Base-by-base conservation (phyloP, 37 sponge, comb jelly and placozoan genomes). In the Beroe forskalii region DNA sequence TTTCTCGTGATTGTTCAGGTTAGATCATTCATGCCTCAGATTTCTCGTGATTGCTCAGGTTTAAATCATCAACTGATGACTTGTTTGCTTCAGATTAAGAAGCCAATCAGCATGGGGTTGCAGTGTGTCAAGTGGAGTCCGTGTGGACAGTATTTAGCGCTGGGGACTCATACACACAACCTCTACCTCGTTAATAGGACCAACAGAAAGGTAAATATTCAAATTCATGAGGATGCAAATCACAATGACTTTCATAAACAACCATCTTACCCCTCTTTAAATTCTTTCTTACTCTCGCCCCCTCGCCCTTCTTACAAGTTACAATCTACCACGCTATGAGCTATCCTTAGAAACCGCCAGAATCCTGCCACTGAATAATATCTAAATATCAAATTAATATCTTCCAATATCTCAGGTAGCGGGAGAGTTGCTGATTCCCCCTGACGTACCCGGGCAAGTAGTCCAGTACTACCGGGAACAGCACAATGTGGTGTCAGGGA, bases 181-280 rank as follows among this genome's bases (percentile, higher is more conserved):
- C 55, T 44, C 55, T 80, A 43, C 30, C 86, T 80, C 22, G 40
- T 80, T 3, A 80, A 80, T 25, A 80, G 55, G 30, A 30, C 86
- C 28, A 80, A 80, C 27, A 44, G 86, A 80, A 80, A 80, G 86
- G 86, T 80, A 4, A 72, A 36, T n/a, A n/a, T n/a, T n/a, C n/a
- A n/a, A n/a, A n/a, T n/a, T n/a, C n/a, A n/a, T n/a, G n/a, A n/a
- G n/a, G n/a, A n/a, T n/a, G n/a, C n/a, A n/a, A n/a, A n/a, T n/a
- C n/a, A n/a, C n/a, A n/a, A n/a, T n/a, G n/a, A n/a, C n/a, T n/a
- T n/a, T n/a, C n/a, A n/a, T n/a, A n/a, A n/a, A n/a, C n/a, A n/a
- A n/a, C n/a, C n/a, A n/a, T n/a, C n/a, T n/a, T n/a, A n/a, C n/a
- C n/a, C n/a, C n/a, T n/a, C n/a, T n/a, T n/a, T n/a, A n/a, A n/a